Percentiles rank a stretch among this genome's conserved stretches.
These are phyloP conservation scores for Dryas iulia DNA, from an alignment of 1,140 invertebrate genomes.

Conservation along the genomic window DNA sequence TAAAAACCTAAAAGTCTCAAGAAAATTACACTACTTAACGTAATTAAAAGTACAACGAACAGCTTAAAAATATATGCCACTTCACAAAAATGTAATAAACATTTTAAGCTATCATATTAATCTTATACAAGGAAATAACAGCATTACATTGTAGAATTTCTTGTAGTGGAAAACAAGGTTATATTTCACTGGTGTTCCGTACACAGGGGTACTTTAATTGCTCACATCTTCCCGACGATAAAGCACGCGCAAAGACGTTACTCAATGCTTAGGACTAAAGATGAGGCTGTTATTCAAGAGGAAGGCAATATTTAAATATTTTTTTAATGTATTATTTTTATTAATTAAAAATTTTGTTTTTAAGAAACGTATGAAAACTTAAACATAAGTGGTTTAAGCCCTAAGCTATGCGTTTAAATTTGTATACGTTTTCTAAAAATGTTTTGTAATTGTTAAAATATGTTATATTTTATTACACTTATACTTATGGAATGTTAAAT, in stretches of 20 bases:
- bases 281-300: constrained; percentile 12
- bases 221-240: constrained; percentile 36
- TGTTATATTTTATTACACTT: too few species aligned
- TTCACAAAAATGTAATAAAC: not conserved
- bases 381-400: too few species aligned
- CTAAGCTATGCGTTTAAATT: too few species aligned
- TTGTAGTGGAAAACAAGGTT: constrained; percentile 12
- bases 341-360: not conserved
- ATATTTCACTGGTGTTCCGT: constrained; percentile 20
- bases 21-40: not conserved
- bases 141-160: not conserved
- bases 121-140: not conserved
- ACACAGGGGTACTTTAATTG: constrained; percentile 32
- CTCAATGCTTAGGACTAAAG: constrained; percentile 31
- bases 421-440: too few species aligned
- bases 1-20: too few species aligned
- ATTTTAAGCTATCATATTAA: not conserved
- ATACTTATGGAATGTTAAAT: too few species aligned
- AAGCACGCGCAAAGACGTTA: constrained; percentile 39
- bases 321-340: too few species aligned
- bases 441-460: too few species aligned
- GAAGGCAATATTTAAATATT: not conserved
- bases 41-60: not conserved
- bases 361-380: too few species aligned
- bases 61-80: not conserved